Evolutionary conservation across 2,888 invertebrate species (phyloP), one percentile per base, ranked within the genome.

Genomic region (Eupelmus urozonus): DNA sequence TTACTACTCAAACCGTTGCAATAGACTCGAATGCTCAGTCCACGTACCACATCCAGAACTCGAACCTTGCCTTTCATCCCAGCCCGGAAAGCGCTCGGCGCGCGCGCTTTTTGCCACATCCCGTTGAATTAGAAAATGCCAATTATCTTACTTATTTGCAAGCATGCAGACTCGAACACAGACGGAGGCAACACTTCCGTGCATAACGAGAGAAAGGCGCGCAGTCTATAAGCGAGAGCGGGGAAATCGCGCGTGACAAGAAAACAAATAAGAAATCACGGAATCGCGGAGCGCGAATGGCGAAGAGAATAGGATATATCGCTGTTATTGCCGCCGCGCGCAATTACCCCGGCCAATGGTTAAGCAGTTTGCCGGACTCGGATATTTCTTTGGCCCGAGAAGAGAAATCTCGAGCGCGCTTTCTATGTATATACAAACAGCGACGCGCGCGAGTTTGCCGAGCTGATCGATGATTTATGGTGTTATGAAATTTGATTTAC

Each of bases 121-220:
- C n/a, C 23, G n/a, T 3, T 20, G 34, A 66, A 69, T 59, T 59
- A 69, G 55, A 69, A 57, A 59, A 59, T 69, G 1, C 4, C 69
- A 18, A 59, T 69, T 69, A 59, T 70, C 57, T 4, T 42, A 55
- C 42, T 70, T 70, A 45, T 45, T 9, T 45, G 20, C 18, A 34
- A 34, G 34, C 9, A 34, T 45, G n/a, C 29, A 20, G 45, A 13
- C 23, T 25, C 25, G 27, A 57, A 55, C 25, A 18, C 5, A 0
- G 27, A 34, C 66, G 3, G 40, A 5, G 51, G n/a, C 51, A 23
- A 9, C 34, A 34, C 9, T 55, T 53, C 42, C 60, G 20, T 40
- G 49, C 53, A 69, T 67, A 76, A 77, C 59, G 34, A 71, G 59
- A 71, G 71, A 77, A 77, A 77, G 65, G 59, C 65, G 18, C n/a